phyloP scores from a whole-genome alignment of 2,113 vertebrate species.

The Ochotona curzoniae region DNA sequence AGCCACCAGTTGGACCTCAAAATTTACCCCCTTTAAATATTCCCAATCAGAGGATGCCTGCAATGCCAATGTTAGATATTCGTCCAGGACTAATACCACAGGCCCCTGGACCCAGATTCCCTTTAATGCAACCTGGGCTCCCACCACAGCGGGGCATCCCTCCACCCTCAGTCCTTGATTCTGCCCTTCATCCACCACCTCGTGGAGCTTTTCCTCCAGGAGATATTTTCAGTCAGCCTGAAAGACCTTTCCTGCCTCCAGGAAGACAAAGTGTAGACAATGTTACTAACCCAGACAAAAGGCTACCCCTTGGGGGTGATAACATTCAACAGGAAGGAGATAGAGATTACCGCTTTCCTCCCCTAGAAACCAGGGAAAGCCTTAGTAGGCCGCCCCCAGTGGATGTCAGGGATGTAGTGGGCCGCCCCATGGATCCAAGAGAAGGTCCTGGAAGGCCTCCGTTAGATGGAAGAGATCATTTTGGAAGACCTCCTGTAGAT shows the following conservation, averaged over 20 bases:
- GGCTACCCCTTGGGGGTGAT: constrained; percentile 89
- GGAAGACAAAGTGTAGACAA: constrained; percentile 88
- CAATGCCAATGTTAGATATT: constrained; percentile 93
- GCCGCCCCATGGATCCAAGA: constrained; percentile 88
- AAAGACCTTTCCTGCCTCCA: constrained; percentile 88
- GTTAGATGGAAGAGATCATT: constrained; percentile 88
- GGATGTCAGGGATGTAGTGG: constrained; percentile 88
- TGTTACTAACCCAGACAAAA: constrained; percentile 90
- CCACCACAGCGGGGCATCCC: constrained; percentile 89
- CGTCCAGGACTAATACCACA: constrained; percentile 92
- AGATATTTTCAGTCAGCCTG: constrained; percentile 91
- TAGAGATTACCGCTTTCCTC: constrained; percentile 98
- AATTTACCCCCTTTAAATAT: constrained; percentile 92
- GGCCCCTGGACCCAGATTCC: constrained; percentile 92
- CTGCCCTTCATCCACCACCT: constrained; percentile 90
- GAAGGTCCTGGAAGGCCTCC: constrained; percentile 88
- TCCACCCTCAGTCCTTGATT: constrained; percentile 90
- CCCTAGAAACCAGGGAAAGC: constrained; percentile 89
- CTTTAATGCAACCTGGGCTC: constrained; percentile 93
- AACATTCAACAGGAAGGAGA: constrained; percentile 94
- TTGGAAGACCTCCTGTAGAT: constrained; percentile 88
- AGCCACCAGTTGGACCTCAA: constrained; percentile 92
- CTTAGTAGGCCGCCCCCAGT: constrained; percentile 86
- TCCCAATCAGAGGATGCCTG: constrained; percentile 91
- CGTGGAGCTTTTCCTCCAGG: constrained; percentile 93